A percentile compares a stretch with the other conserved stretches of the same genome.
Conservation (phyloP, 1,140 invertebrate species). For the Cyclina sinensis region DNA sequence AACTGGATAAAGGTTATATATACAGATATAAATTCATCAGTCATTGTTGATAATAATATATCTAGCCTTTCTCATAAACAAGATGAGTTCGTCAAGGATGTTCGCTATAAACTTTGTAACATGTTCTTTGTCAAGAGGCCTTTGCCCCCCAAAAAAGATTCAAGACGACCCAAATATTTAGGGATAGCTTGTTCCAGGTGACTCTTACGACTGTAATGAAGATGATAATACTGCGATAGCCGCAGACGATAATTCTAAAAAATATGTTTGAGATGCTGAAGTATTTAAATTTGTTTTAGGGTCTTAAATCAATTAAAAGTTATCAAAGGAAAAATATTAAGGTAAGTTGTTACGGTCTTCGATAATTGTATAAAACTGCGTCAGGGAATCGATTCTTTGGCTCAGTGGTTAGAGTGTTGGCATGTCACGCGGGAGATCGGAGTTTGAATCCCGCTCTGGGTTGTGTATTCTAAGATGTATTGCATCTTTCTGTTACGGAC, state of each 20-base stretch:
- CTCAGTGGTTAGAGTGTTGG: too few relatives aligned
- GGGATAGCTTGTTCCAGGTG: constrained; percentile 71
- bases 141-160: constrained; percentile 64
- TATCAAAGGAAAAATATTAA: constrained; percentile 65
- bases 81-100: constrained; percentile 85
- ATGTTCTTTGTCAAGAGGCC: constrained; percentile 85
- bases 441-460: too few relatives aligned
- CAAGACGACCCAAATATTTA: constrained; percentile 64
- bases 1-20: constrained; percentile 74
- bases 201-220: constrained; percentile 63
- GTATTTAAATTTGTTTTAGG: constrained; percentile 66
- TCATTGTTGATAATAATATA: constrained; percentile 72
- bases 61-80: constrained; percentile 77
- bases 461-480: too few relatives aligned
- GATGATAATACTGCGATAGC: constrained; percentile 71
- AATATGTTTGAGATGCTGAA: constrained; percentile 47
- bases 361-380: too few relatives aligned
- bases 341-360: too few relatives aligned
- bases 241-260: constrained; percentile 51
- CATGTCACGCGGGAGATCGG: too few relatives aligned
- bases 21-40: constrained; percentile 59
- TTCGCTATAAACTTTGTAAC: constrained; percentile 84
- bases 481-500: too few relatives aligned
- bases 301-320: constrained; percentile 66
- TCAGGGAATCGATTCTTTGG: too few relatives aligned